These are phyloP conservation scores for Burhinus oedicnemus DNA, from an alignment of 2,113 vertebrate genomes.

Conservation along the genomic window DNA sequence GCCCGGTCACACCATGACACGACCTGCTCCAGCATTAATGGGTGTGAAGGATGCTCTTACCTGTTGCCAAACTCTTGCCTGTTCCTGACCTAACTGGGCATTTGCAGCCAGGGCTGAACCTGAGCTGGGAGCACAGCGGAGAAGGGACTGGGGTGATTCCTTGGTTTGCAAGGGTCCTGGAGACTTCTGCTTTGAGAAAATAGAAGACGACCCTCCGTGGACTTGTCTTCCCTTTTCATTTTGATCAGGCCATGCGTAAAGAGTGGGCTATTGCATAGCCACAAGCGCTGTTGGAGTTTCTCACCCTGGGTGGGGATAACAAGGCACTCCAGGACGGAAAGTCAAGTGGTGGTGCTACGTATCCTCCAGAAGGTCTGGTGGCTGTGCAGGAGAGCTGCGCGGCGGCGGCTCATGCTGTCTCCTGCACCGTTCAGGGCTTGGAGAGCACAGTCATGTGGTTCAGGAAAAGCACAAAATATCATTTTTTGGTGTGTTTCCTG, in stretches of 20 bases:
- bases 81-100: neutral
- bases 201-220: accelerated
- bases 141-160: neutral
- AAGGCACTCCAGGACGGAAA: neutral
- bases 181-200: neutral
- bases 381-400: neutral
- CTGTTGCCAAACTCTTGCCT: neutral
- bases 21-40: neutral
- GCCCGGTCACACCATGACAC: accelerated
- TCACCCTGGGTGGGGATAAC: neutral
- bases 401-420: accelerated
- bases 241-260: neutral
- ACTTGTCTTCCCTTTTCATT: neutral
- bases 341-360: neutral
- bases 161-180: neutral
- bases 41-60: neutral
- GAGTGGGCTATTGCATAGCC: neutral
- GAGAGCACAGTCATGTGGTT: neutral
- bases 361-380: neutral
- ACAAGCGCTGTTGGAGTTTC: neutral
- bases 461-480: neutral
- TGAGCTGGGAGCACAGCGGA: neutral
- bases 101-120: neutral
- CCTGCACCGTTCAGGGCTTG: neutral
- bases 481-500: neutral